phyloP scores from a whole-genome alignment of 2,113 vertebrate genomes.

The Ancistrus triradiatus region DNA sequence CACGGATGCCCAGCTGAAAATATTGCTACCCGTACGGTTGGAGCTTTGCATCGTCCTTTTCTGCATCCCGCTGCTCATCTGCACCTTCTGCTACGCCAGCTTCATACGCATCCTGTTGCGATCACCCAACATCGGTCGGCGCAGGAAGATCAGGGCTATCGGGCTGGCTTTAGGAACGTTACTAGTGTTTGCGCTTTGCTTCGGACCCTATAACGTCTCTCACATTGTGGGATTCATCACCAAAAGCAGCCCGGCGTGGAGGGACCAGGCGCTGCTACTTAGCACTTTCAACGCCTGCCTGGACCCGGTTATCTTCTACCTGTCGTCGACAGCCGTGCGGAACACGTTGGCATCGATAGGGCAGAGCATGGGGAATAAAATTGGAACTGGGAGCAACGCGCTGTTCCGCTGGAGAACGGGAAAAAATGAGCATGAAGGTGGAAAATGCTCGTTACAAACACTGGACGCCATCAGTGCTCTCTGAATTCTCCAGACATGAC shows the following conservation, averaged over 20 bases:
- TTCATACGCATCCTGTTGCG: conserved; percentile 67
- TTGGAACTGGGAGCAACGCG: conserved; percentile 33
- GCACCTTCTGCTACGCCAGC: conserved; percentile 71
- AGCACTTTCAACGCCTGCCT: conserved; percentile 82
- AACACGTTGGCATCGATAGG: conserved; percentile 52
- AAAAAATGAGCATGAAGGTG: conserved; percentile 30
- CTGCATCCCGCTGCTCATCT: conserved; percentile 72
- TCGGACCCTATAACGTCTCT: conserved; percentile 82
- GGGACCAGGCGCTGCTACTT: conserved; percentile 70
- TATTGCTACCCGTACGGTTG: conserved; percentile 74
- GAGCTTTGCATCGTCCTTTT: conserved; percentile 78
- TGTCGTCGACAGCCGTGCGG: conserved; percentile 76
- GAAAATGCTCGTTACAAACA: conserved; percentile 53
- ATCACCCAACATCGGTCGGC: conserved; percentile 63
- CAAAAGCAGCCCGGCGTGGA: conserved; percentile 66
- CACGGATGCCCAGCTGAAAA: conserved; percentile 55
- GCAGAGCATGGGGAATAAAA: conserved; percentile 32
- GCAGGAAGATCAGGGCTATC: conserved; percentile 64
- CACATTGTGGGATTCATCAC: conserved; percentile 76
- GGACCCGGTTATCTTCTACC: conserved; percentile 86
- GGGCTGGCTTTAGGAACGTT: conserved; percentile 72
- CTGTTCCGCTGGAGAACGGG: background rate
- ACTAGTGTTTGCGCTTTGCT: conserved; percentile 76
- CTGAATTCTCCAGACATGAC: conserved; percentile 37
- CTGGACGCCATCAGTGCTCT: conserved; percentile 54